A percentile compares a stretch with the other conserved stretches of the same genome.
phyloP scores from a whole-genome alignment of 1,140 invertebrate species.

The Eriosoma lanigerum region DNA sequence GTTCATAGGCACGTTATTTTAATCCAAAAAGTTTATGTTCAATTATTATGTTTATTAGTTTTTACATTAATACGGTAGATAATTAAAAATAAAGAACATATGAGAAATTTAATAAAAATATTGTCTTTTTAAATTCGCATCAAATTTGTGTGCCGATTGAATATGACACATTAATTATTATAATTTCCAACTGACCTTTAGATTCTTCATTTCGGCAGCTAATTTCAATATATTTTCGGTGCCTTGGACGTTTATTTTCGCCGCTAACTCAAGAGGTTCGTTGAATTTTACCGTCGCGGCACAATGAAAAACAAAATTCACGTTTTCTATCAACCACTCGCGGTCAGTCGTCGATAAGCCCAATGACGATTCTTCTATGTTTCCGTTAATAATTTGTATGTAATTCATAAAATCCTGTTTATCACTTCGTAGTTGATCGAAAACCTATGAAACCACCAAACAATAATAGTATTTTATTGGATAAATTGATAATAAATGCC shows the following conservation, averaged over 20 bases:
- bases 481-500: too few relatives aligned
- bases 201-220: background rate
- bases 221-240: slow-evolving; percentile 28
- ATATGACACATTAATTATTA: too few relatives aligned
- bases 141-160: too few relatives aligned
- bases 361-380: slow-evolving; percentile 60
- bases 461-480: too few relatives aligned
- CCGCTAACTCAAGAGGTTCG: slow-evolving; percentile 55
- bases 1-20: too few relatives aligned
- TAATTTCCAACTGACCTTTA: slow-evolving; percentile 29
- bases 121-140: too few relatives aligned
- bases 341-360: slow-evolving; percentile 57
- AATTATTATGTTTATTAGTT: too few relatives aligned
- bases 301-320: slow-evolving; percentile 85
- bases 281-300: slow-evolving; percentile 85
- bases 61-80: too few relatives aligned
- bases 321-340: slow-evolving; percentile 66
- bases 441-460: slow-evolving; percentile 35
- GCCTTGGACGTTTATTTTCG: slow-evolving; percentile 27
- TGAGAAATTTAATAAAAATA: too few relatives aligned
- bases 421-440: slow-evolving; percentile 9
- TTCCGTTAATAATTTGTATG: slow-evolving; percentile 60
- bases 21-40: too few relatives aligned
- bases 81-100: too few relatives aligned
- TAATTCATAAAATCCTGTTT: slow-evolving; percentile 56